Evolutionary conservation across 2,113 vertebrate genomes (phyloP).

Genomic region (Thryonomys swinderianus): DNA sequence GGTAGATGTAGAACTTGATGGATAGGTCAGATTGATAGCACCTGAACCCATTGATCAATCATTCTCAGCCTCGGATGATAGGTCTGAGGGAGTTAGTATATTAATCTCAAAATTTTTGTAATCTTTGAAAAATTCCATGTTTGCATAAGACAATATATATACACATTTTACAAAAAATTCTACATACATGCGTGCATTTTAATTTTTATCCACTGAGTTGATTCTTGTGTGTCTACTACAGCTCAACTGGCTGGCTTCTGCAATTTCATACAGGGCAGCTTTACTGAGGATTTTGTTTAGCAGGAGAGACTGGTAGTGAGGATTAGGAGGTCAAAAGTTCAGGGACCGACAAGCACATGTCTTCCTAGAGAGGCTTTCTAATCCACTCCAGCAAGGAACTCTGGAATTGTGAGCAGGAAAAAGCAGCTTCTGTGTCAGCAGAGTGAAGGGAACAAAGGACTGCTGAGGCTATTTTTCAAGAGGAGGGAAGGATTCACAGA

Average conservation of each 20-base stretch:
- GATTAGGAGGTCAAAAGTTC: neutral
- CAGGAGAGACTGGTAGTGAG: neutral
- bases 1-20: neutral
- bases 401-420: neutral
- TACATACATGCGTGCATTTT: neutral
- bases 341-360: neutral
- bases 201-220: neutral
- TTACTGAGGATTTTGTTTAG: constrained; percentile 18
- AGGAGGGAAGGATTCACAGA: neutral
- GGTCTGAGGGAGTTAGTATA: neutral
- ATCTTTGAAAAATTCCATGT: neutral
- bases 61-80: neutral
- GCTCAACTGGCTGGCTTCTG: neutral
- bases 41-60: neutral
- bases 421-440: neutral
- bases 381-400: neutral
- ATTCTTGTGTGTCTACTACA: neutral
- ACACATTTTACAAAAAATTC: no score
- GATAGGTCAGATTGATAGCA: neutral
- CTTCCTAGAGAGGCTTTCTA: neutral
- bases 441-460: neutral
- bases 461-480: neutral
- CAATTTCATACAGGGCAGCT: neutral
- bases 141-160: neutral
- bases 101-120: neutral